phyloP scores from a whole-genome alignment of 2,113 vertebrate genomes.

The Petromus typicus region DNA sequence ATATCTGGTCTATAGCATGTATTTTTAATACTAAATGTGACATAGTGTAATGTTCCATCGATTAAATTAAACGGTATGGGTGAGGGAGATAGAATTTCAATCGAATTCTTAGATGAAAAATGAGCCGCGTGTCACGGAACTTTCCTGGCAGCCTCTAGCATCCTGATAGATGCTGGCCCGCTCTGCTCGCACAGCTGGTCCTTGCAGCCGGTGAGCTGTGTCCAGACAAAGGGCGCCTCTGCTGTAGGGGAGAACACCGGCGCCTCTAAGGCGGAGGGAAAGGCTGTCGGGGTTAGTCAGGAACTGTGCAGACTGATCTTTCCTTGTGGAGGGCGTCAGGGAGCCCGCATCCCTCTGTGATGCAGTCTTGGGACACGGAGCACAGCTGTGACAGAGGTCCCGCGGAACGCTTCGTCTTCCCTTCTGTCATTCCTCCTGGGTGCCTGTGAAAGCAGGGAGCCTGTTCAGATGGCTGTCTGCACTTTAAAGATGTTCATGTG shows the following conservation, averaged over 20 bases:
- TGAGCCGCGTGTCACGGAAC: not conserved
- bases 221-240: not conserved
- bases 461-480: not conserved
- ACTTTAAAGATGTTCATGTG: not conserved
- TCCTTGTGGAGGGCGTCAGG: not conserved
- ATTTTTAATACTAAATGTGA: constrained; percentile 82
- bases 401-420: not conserved
- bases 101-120: constrained; percentile 78
- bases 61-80: constrained; percentile 77
- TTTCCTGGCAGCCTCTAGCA: not conserved
- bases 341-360: not conserved
- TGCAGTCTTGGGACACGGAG: constrained; percentile 15
- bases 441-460: not conserved
- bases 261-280: constrained; percentile 15
- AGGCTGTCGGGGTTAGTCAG: not conserved
- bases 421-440: not conserved
- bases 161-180: constrained; percentile 53
- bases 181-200: constrained; percentile 55
- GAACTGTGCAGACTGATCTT: not conserved
- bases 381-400: not conserved
- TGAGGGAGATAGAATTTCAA: constrained; percentile 72
- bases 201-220: not conserved
- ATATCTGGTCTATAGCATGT: constrained; percentile 75
- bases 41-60: constrained; percentile 69
- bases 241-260: not conserved